These are phyloP conservation scores for Epirrhoe alternata DNA, from an alignment of 2,888 invertebrate species.

Conservation along the genomic window DNA sequence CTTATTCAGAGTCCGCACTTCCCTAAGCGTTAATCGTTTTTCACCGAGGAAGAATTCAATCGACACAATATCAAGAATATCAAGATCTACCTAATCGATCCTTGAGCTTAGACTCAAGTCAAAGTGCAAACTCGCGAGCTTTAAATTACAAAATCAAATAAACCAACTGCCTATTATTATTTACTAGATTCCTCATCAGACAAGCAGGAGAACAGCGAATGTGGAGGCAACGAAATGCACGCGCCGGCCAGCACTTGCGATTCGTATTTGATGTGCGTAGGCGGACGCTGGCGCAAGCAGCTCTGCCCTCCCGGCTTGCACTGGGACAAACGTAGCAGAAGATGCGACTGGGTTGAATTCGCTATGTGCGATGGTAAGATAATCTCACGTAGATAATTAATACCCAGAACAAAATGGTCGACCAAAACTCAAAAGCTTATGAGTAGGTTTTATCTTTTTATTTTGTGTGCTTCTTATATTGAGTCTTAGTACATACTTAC, in stretches of 20 bases:
- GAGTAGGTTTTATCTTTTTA: no score
- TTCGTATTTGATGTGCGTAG: slow-evolving; percentile 90
- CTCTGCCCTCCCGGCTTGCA: slow-evolving; percentile 92
- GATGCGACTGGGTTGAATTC: slow-evolving; percentile 92
- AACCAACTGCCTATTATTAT: not conserved
- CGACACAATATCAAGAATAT: no score
- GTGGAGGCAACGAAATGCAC: slow-evolving; percentile 61
- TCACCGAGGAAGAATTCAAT: no score
- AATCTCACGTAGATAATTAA: not conserved
- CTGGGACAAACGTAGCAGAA: slow-evolving; percentile 89
- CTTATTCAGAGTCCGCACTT: no score
- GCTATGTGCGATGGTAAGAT: slow-evolving; percentile 87
- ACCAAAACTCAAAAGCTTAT: no score
- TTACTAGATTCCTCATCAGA: slow-evolving; percentile 46
- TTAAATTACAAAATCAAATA: not conserved
- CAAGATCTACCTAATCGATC: no score
- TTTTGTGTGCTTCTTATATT: no score
- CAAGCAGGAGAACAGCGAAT: slow-evolving; percentile 55
- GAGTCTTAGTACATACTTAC: no score
- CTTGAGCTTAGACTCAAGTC: no score
- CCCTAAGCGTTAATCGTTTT: no score
- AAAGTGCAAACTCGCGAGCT: no score
- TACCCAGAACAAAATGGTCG: not conserved
- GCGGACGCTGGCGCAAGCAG: slow-evolving; percentile 88
- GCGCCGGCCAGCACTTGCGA: slow-evolving; percentile 89